These are phyloP conservation scores for Margaritifera margaritifera DNA, from an alignment of 2,888 invertebrate species.

Conservation along the genomic window DNA sequence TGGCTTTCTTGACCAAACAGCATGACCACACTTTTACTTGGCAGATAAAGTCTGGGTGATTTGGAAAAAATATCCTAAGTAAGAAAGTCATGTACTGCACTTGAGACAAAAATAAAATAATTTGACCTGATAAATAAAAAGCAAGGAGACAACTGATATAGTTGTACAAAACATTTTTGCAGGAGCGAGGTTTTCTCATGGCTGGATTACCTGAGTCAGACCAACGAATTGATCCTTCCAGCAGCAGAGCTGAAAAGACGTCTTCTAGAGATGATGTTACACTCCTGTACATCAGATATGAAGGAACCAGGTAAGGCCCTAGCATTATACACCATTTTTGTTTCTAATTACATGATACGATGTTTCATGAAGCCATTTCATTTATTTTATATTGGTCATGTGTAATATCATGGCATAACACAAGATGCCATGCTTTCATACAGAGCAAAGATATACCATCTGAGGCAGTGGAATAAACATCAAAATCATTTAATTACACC, in stretches of 20 bases:
- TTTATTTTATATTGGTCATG: neutral
- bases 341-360: neutral
- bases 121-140: no score
- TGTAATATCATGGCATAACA: neutral
- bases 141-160: no score
- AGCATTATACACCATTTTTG: constrained; percentile 1
- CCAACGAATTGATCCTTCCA: constrained; percentile 77
- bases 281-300: constrained; percentile 78
- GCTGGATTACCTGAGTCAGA: constrained; percentile 77
- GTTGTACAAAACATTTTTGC: constrained; percentile 13
- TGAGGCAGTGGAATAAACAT: no score
- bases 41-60: no score
- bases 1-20: no score
- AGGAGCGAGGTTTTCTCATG: constrained; percentile 79
- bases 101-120: no score
- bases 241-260: constrained; percentile 76
- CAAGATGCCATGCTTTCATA: no score
- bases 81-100: no score
- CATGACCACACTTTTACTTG: no score
- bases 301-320: constrained; percentile 71
- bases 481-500: no score
- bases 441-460: no score
- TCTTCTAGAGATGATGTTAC: constrained; percentile 78
- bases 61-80: no score
- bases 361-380: neutral